These are phyloP conservation scores for Odontamblyopus rebecca DNA, from an alignment of 2,797 vertebrate genomes.

Conservation along the genomic window DNA sequence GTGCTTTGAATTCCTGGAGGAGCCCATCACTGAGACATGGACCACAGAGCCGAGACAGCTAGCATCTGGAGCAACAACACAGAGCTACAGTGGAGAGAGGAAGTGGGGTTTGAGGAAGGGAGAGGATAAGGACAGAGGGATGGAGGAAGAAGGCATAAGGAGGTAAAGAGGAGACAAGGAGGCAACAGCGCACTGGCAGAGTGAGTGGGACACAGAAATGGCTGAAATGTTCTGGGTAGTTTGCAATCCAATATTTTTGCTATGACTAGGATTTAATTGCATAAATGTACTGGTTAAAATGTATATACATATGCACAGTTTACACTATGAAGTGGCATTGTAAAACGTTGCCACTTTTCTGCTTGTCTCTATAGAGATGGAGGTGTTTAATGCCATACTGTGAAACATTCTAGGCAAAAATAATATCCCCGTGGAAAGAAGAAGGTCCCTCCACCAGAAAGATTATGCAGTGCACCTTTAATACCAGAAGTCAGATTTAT, in stretches of 20 bases:
- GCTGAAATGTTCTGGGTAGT: neutral
- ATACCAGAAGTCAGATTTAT: too few species aligned
- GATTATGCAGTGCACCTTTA: neutral
- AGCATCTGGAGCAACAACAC: conserved; percentile 73
- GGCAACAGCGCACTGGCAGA: neutral
- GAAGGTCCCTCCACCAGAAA: neutral
- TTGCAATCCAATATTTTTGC: neutral
- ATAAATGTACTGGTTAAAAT: too few species aligned
- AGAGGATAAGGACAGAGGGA: conserved; percentile 22
- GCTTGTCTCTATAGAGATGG: too few species aligned
- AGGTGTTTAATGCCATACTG: too few species aligned
- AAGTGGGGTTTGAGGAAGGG: conserved; percentile 8
- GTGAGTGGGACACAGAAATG: neutral
- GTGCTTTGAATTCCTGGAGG: conserved; percentile 79
- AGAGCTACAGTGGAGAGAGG: conserved; percentile 53
- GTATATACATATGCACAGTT: too few species aligned
- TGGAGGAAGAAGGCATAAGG: conserved; percentile 24
- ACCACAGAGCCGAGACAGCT: conserved; percentile 72
- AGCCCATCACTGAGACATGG: conserved; percentile 71
- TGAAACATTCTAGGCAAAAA: too few species aligned
- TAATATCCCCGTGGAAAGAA: neutral
- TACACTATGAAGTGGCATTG: neutral
- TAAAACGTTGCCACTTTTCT: neutral
- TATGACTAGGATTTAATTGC: neutral
- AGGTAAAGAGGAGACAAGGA: conserved; percentile 7